Base-by-base conservation (phyloP, 2,888 invertebrate species). In the Ptychoptera albimana region DNA sequence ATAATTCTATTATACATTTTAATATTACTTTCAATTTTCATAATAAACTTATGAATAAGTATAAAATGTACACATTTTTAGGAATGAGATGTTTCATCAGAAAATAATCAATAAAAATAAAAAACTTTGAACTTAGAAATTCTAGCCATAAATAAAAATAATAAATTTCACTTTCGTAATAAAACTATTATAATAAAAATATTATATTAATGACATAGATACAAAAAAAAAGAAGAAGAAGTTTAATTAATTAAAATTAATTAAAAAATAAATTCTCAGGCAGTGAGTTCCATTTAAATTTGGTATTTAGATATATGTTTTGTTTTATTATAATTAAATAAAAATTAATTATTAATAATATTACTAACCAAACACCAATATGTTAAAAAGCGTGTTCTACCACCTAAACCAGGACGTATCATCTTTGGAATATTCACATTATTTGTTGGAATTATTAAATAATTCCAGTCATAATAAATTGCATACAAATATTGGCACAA, bases 321-420 rank as follows among this genome's bases (percentile, higher is more conserved):
- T 39, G 16, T 16, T 12, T 30, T 39, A 9, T 30, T 12, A 30
- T 13, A n/a, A 39, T 30, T 23, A 39, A 39, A 39, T 39, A 30
- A 23, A 23, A 30, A 30, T 35, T 35, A 8, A 35, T 35, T 11
- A 42, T 40, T 32, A 37, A 43, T 32, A 43, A 34, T 36, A 39
- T 37, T 46, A 63, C 69, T 68, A 59, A 71, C 71, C 64, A 70
- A 57, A 52, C 67, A 66, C 71, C 71, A 72, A 53, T 69, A 67
- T 30, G 71, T 68, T 45, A 71, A 57, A 53, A 62, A 69, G 50
- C 66, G 60, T 15, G 61, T 37, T 45, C 64, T 63, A 39, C 66
- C 66, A 16, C 59, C 57, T 39, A 63, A 57, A 40, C 62, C 60
- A 36, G 48, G 43, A 35, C 50, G 47, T 16, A 54, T 46, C 43